These are phyloP conservation scores for Colletes latitarsis DNA, from an alignment of 1,140 invertebrate genomes.

Conservation along the genomic window DNA sequence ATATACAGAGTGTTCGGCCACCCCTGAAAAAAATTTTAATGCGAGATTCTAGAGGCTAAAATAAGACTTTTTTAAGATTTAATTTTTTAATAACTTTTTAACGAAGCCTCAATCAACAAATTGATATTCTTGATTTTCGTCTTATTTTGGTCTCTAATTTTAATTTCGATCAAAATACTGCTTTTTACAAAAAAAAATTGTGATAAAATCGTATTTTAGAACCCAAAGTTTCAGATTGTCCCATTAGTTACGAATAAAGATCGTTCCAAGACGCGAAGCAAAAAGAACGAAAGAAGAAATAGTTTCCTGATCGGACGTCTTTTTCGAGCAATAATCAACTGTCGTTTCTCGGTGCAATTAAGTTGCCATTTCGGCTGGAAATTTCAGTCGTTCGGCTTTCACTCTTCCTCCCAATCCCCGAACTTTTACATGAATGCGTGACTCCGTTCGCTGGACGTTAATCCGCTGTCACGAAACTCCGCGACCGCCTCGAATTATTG, in stretches of 20 bases:
- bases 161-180: too few relatives aligned
- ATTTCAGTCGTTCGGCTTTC: not conserved
- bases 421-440: not conserved
- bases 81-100: too few relatives aligned
- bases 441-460: not conserved
- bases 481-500: constrained; percentile 1
- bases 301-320: not conserved
- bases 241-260: not conserved
- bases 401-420: not conserved
- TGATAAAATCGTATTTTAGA: too few relatives aligned
- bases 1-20: too few relatives aligned
- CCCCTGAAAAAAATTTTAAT: too few relatives aligned
- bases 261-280: not conserved
- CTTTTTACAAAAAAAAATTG: too few relatives aligned
- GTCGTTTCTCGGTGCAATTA: not conserved
- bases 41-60: too few relatives aligned
- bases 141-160: too few relatives aligned
- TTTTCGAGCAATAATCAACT: not conserved
- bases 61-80: too few relatives aligned
- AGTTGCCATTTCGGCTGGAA: not conserved
- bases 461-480: not conserved
- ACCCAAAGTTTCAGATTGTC: too few relatives aligned
- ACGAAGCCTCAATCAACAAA: too few relatives aligned
- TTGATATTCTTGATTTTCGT: too few relatives aligned
- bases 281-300: not conserved